Evolutionary conservation across 2,113 vertebrate genomes (phyloP), one percentile per base, ranked within the genome.

Genomic region (Nanorana parkeri): DNA sequence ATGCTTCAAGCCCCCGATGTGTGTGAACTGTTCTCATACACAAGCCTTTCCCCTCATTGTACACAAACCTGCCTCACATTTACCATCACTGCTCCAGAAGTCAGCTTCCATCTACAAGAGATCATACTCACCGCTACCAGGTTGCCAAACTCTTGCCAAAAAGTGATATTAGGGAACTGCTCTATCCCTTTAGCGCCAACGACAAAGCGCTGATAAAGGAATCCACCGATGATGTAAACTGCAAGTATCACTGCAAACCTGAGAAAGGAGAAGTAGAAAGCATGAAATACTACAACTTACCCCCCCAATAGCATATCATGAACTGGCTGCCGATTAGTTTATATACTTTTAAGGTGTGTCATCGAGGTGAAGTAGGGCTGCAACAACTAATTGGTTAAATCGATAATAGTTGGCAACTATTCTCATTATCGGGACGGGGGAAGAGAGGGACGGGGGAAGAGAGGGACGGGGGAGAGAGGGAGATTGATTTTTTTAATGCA

Each of bases 121-220:
- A 36, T 23, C 76, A 81, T 71, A 91, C 95, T 95, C 91, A 99
- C 98, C 24, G 97, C 97, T 80, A 96, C 85, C 74, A 99, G 87
- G 87, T 98, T 99, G 82, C 97, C 98, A 64, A 99, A 84, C 83
- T 99, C 96, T 82, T 94, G 92, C 98, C 98, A 99, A 88, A 99
- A 99, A 82, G 93, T 89, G 67, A 95, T 91, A 87, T 99, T 96
- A 16, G 98, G 98, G 73, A 99, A 96, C 71, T 99, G 98, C 60
- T 99, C 97, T 92, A 98, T 93, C 36, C 98, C 98, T 86, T 99
- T 99, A 66, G 97, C 98, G 83, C 97, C 96, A 16, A 99, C 95
- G 7, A 99, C 84, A 23, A 99, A 88, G 41, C 98, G 93, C 87
- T 98, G 97, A 86, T 99, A 99, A 8, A 99, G 90, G 90, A 99